These are phyloP conservation scores for Enteromius thamalakanensis DNA, from an alignment of 2,797 vertebrate genomes.

Conservation along the genomic window DNA sequence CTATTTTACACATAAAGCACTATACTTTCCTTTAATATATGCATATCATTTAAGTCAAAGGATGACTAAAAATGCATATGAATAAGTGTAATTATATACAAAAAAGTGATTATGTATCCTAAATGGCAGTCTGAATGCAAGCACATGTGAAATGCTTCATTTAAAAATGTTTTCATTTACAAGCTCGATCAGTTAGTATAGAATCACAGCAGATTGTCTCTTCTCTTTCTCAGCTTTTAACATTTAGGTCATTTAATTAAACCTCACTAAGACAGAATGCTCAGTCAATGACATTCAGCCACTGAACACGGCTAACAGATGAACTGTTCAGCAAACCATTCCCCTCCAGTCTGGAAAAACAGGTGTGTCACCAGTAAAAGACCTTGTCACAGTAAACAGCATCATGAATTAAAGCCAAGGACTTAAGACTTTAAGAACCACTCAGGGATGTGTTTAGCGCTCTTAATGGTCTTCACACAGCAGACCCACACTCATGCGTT, in stretches of 20 bases:
- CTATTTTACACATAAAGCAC: background rate
- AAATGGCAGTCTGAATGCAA: background rate
- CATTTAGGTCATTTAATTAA: constrained; percentile 10
- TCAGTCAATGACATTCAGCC: constrained; percentile 4
- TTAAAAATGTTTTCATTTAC: background rate
- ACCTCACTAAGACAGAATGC: background rate
- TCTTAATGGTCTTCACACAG: background rate
- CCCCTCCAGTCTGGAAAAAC: constrained; percentile 7
- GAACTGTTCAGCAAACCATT: background rate
- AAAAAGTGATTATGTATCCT: background rate
- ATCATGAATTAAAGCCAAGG: background rate
- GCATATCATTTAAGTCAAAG: background rate
- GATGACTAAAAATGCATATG: background rate
- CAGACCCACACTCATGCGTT: background rate
- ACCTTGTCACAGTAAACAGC: background rate
- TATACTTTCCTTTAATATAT: background rate
- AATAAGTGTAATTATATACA: background rate
- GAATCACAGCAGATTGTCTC: background rate
- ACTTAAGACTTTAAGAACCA: background rate
- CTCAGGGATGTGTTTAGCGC: background rate
- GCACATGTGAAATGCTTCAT: background rate
- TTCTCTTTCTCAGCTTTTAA: background rate
- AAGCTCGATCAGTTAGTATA: background rate
- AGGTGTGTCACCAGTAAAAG: constrained; percentile 9
- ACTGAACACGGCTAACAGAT: background rate